These are phyloP conservation scores for Catharus bicknelli DNA, from an alignment of 2,113 vertebrate species.

Conservation along the genomic window DNA sequence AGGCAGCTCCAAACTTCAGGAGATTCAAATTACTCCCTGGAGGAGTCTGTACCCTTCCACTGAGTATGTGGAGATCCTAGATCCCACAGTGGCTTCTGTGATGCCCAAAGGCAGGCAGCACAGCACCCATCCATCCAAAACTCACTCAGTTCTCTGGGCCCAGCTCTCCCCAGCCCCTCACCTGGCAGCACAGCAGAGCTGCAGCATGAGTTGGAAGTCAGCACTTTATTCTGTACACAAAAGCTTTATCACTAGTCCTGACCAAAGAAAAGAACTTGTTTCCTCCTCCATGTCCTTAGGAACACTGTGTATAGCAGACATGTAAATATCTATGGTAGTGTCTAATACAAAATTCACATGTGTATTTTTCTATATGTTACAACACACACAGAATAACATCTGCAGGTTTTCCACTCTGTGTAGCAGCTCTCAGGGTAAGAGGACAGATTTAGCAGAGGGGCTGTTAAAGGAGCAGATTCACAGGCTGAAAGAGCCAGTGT, in stretches of 20 bases:
- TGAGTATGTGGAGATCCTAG: background rate
- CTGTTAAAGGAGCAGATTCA: background rate
- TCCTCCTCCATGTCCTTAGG: background rate
- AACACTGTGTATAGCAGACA: background rate
- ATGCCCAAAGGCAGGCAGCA: background rate
- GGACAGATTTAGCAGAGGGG: background rate
- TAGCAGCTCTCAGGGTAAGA: background rate
- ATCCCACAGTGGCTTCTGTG: background rate
- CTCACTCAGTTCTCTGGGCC: background rate
- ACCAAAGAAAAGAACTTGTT: background rate
- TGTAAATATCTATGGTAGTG: background rate
- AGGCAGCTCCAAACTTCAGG: background rate
- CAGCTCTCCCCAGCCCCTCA: background rate
- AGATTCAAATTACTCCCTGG: background rate
- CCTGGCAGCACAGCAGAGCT: background rate
- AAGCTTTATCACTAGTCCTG: background rate
- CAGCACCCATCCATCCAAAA: background rate
- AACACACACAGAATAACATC: background rate
- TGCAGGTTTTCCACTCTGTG: background rate
- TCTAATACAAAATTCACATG: background rate
- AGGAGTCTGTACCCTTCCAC: background rate
- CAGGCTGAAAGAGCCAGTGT: background rate
- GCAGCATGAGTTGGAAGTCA: background rate
- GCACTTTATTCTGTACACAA: accelerated
- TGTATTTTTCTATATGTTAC: background rate